phyloP scores from a whole-genome alignment of 2,113 vertebrate species.

The Dunckerocampus dactyliophorus region DNA sequence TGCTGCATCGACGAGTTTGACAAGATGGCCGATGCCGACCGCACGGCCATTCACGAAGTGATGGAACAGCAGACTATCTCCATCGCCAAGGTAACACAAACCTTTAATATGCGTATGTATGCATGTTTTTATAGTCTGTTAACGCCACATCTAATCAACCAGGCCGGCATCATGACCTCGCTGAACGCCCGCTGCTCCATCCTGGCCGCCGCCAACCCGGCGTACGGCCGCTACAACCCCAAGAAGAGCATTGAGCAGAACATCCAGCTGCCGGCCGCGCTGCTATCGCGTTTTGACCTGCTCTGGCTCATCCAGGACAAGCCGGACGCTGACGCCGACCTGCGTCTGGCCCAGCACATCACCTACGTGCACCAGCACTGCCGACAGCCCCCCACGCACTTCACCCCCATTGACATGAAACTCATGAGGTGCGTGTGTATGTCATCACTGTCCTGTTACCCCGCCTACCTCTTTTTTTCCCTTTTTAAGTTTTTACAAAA shows the following conservation, averaged over 20 bases:
- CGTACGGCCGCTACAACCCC: slow-evolving; percentile 87
- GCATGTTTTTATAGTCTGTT: background rate
- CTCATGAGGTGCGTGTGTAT: slow-evolving; percentile 81
- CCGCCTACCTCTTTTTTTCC: no score
- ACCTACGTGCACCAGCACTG: slow-evolving; percentile 92
- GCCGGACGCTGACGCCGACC: slow-evolving; percentile 81
- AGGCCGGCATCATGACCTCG: slow-evolving; percentile 89
- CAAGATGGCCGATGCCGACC: slow-evolving; percentile 88
- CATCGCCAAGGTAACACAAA: slow-evolving; percentile 79
- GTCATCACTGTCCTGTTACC: background rate
- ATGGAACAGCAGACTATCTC: slow-evolving; percentile 96
- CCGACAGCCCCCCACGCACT: slow-evolving; percentile 82
- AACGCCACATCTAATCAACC: background rate
- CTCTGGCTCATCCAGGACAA: slow-evolving; percentile 93
- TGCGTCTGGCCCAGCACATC: slow-evolving; percentile 89
- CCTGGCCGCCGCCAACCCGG: slow-evolving; percentile 88
- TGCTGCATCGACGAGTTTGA: slow-evolving; percentile 96
- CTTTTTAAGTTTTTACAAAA: no score
- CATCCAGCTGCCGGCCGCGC: slow-evolving; percentile 84
- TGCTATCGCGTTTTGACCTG: slow-evolving; percentile 89
- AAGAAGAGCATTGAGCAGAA: slow-evolving; percentile 84
- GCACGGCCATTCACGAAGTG: slow-evolving; percentile 90
- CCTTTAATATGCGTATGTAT: background rate
- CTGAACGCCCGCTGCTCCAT: slow-evolving; percentile 91
- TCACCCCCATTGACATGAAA: slow-evolving; percentile 87